These are phyloP conservation scores for Brachirus orientalis DNA, from an alignment of 2,113 vertebrate species.

Conservation along the genomic window DNA sequence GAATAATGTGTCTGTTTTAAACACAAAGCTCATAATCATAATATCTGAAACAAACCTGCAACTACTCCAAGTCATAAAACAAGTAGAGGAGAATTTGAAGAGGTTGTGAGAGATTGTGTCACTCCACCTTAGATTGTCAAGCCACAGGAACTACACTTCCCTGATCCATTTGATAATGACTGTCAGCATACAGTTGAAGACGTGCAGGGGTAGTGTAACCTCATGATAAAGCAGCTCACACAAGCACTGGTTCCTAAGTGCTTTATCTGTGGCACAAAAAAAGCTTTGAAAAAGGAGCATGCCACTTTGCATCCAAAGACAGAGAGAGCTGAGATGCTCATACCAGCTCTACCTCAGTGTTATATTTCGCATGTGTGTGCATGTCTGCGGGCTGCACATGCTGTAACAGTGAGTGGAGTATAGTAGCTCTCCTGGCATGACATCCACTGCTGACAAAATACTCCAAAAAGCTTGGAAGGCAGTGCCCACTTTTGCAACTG, in stretches of 20 bases:
- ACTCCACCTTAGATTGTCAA: slow-evolving; percentile 14
- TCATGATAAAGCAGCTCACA: slow-evolving; percentile 32
- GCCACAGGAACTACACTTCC: background rate
- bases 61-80: slow-evolving; percentile 11
- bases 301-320: slow-evolving; percentile 29
- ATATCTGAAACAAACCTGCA: slow-evolving; percentile 25
- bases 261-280: slow-evolving; percentile 43
- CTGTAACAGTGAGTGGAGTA: slow-evolving; percentile 5
- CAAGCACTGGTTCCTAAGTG: slow-evolving; percentile 20
- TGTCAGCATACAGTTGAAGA: background rate
- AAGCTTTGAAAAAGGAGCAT: slow-evolving; percentile 36
- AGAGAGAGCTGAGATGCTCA: slow-evolving; percentile 30
- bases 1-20: slow-evolving; percentile 30
- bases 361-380: slow-evolving; percentile 37
- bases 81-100: slow-evolving; percentile 27
- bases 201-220: background rate
- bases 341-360: slow-evolving; percentile 8
- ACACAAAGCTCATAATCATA: slow-evolving; percentile 33
- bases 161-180: background rate
- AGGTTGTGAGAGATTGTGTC: slow-evolving; percentile 5
- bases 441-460: slow-evolving; percentile 22
- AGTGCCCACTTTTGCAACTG: slow-evolving; percentile 15
- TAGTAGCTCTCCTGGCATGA: slow-evolving; percentile 6
- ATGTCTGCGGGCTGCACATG: slow-evolving; percentile 6
- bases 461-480: slow-evolving; percentile 20